Base-by-base conservation (phyloP, 2,113 vertebrate species). In the Procavia capensis region DNA sequence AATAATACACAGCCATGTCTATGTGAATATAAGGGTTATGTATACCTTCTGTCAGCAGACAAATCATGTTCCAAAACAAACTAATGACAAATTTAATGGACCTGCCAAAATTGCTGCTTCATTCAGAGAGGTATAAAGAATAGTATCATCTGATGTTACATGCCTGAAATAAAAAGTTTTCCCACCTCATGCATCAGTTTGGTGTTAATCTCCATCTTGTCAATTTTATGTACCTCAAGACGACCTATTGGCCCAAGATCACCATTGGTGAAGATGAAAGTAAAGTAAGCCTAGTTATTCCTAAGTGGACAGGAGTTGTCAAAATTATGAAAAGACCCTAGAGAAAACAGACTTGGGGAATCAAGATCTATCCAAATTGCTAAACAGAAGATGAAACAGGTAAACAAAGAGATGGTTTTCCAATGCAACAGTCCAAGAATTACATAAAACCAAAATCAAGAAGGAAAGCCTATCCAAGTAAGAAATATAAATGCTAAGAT, bases 21-120 rank as follows among this genome's bases (percentile, higher is more conserved):
- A 80, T 16, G 94, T 74, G 94, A 95, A 98, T 93, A 81, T 9
- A 97, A 88, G 82, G 16, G 79, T 80, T 96, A 94, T 17, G 82
- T 96, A 95, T 16, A 78, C 31, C 85, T 98, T 92, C n/a, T 96
- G 80, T 66, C 54, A 94, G 64, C 86, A 97, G 85, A 89, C 92
- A 85, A 97, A 94, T 86, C 91, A 83, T 72, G 13, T 83, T 95
- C 84, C 95, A 96, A 98, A 98, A 96, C 85, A 66, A 97, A 76
- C 63, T 43, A 57, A 90, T 64, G 64, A 90, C 34, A 83, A n/a
- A 87, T 20, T 85, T 76, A 68, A 82, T 14, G 41, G 1, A 57
- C 34, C 59, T 90, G 75, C 27, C 25, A 87, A 83, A 86, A 83
- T 1, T 86, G 75, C 20, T 86, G 45, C 36, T 39, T 70, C 68